Percentiles rank a stretch among this genome's conserved stretches.
Evolutionary conservation across 2,113 vertebrate species (phyloP).

Genomic region (Nothocercus julius): DNA sequence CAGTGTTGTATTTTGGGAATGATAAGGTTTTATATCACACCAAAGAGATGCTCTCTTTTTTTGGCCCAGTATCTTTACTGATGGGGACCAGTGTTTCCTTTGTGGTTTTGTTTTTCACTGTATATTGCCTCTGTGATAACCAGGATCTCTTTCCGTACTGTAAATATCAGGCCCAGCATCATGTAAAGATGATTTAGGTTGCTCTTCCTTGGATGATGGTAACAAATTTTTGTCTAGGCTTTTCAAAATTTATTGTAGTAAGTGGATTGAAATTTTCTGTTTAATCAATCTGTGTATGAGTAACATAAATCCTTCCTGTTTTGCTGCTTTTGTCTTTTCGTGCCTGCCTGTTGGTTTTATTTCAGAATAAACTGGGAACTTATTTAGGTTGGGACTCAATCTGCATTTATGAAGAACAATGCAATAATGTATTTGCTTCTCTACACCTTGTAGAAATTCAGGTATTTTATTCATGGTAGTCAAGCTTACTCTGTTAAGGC

Average conservation of each 20-base stretch:
- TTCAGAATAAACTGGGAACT: background rate
- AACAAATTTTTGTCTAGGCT: background rate
- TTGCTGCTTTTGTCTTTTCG: background rate
- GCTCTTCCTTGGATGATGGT: background rate
- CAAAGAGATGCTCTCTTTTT: background rate
- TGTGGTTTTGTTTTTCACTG: background rate
- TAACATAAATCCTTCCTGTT: background rate
- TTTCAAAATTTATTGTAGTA: background rate
- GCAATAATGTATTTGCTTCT: background rate
- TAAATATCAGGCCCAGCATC: background rate
- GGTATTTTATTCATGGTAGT: constrained; percentile 65
- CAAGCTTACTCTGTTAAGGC: constrained; percentile 9
- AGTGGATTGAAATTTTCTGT: background rate
- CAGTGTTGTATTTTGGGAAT: background rate
- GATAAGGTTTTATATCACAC: background rate
- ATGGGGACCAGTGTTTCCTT: background rate
- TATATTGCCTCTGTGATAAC: background rate
- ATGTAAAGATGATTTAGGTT: background rate
- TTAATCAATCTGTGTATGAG: background rate
- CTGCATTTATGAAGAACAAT: background rate
- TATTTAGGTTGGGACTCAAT: background rate
- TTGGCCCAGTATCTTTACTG: background rate
- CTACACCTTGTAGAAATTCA: constrained; percentile 14
- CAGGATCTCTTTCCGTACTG: background rate
- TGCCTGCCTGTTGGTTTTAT: background rate